A percentile compares a stretch with the other conserved stretches of the same genome.
Conservation (phyloP, 2,113 vertebrate species). For the Pionites leucogaster region DNA sequence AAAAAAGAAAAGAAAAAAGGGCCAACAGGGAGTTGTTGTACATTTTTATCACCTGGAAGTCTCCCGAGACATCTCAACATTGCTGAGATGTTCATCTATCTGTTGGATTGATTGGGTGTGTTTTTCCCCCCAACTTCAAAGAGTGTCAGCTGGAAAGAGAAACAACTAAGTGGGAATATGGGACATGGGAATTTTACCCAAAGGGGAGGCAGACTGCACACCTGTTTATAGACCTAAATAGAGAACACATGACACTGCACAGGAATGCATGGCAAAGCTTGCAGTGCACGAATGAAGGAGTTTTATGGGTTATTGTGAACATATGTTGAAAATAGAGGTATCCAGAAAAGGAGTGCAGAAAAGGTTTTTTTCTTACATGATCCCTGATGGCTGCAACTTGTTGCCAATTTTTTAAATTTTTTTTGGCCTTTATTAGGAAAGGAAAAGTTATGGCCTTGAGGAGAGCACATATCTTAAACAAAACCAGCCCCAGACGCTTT, state of each 20-base stretch:
- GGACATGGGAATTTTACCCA: not conserved
- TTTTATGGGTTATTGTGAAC: not conserved
- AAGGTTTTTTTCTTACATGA: not conserved
- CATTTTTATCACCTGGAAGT: conserved; percentile 68
- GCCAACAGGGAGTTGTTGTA: conserved; percentile 1
- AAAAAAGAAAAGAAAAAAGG: not conserved
- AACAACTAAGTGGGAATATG: conserved; percentile 31
- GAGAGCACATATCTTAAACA: fast-evolving
- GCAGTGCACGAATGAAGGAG: fast-evolving
- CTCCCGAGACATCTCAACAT: conserved; percentile 50
- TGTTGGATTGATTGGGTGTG: conserved; percentile 31
- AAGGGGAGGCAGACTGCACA: not conserved
- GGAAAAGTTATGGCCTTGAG: not conserved
- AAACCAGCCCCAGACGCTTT: not conserved
- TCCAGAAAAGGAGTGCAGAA: fast-evolving
- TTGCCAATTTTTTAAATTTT: not conserved
- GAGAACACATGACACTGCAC: not conserved
- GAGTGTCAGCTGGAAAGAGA: conserved; percentile 58
- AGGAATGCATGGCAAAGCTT: not conserved
- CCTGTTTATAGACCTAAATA: not conserved
- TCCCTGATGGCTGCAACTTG: not conserved
- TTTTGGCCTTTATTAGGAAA: not conserved
- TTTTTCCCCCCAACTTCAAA: not conserved
- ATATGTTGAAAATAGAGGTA: not conserved
- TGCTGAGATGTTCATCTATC: conserved; percentile 53